Evolutionary conservation across 2,888 invertebrate species (phyloP).

Genomic region (Pegoplata infirma): DNA sequence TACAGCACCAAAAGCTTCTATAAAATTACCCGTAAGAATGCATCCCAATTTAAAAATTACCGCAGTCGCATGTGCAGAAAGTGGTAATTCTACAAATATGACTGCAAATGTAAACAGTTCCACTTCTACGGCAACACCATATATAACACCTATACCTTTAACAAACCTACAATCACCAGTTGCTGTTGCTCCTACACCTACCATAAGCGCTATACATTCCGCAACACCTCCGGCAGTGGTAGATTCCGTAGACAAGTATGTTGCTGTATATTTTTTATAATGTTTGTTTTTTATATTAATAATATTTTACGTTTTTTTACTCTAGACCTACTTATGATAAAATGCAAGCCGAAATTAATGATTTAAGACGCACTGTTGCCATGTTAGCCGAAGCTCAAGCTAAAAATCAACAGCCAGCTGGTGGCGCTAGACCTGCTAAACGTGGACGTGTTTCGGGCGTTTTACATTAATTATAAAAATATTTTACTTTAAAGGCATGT

Average conservation of each 20-base stretch:
- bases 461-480: too few relatives aligned
- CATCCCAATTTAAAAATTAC: slow-evolving; percentile 70
- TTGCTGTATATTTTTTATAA: neutral
- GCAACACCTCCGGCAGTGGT: neutral
- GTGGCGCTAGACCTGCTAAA: slow-evolving; percentile 28
- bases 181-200: neutral
- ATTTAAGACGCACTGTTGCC: slow-evolving; percentile 71
- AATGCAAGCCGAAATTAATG: slow-evolving; percentile 70
- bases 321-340: slow-evolving; percentile 65
- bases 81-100: slow-evolving; percentile 25
- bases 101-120: slow-evolving; percentile 10
- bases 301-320: neutral
- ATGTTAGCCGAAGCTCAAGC: slow-evolving; percentile 66
- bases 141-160: slow-evolving; percentile 63
- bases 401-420: slow-evolving; percentile 55
- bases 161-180: slow-evolving; percentile 58
- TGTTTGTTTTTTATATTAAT: neutral
- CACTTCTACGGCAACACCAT: slow-evolving; percentile 22
- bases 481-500: too few relatives aligned
- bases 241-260: slow-evolving; percentile 59
- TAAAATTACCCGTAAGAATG: slow-evolving; percentile 65
- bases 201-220: neutral
- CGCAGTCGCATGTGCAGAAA: slow-evolving; percentile 67
- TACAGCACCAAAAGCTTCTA: slow-evolving; percentile 49
- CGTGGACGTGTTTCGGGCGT: neutral